Conservation (phyloP, 2,113 vertebrate species). For the Paedocypris sp. region DNA sequence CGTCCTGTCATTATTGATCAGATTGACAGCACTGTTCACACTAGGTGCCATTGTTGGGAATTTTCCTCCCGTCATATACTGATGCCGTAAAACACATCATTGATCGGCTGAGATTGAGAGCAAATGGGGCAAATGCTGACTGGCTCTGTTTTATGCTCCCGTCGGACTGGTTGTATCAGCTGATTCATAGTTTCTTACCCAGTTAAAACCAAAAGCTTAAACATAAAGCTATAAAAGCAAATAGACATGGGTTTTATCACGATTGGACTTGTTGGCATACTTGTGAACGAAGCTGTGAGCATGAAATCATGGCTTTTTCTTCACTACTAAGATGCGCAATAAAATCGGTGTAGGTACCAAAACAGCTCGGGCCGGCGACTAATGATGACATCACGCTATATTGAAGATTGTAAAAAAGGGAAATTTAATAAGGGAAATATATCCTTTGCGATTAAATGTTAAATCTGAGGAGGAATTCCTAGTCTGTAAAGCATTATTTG, state of each 20-base stretch:
- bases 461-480: too few relatives aligned
- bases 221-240: background rate
- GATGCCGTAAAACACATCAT: background rate
- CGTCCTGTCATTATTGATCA: background rate
- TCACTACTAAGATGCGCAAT: too few relatives aligned
- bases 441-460: too few relatives aligned
- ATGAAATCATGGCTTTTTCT: background rate
- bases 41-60: background rate
- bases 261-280: background rate
- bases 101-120: background rate
- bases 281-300: background rate
- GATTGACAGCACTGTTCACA: background rate
- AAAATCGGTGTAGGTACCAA: too few relatives aligned
- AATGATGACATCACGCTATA: too few relatives aligned
- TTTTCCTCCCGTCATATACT: background rate
- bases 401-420: too few relatives aligned
- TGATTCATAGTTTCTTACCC: conserved; percentile 18
- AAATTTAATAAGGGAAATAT: too few relatives aligned
- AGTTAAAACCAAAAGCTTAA: conserved; percentile 5
- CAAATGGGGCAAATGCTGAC: conserved; percentile 10
- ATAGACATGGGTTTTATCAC: background rate
- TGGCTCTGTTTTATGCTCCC: conserved; percentile 4
- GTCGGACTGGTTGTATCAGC: conserved; percentile 29
- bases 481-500: too few relatives aligned
- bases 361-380: too few relatives aligned